phyloP scores from a whole-genome alignment of 2,113 vertebrate genomes.

The Nesoenas mayeri region DNA sequence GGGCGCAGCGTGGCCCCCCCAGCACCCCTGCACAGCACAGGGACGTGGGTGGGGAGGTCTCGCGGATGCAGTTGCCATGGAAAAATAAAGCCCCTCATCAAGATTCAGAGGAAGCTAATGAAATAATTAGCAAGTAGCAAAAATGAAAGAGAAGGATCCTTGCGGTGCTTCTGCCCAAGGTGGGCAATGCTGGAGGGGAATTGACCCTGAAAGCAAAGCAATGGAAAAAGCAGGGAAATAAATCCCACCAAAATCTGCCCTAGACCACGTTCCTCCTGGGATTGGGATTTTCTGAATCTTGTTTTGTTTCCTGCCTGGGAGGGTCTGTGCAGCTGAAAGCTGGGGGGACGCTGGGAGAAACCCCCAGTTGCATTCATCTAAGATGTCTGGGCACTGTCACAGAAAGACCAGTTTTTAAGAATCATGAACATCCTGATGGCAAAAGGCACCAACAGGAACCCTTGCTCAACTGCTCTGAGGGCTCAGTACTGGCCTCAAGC shows the following conservation, averaged over 20 bases:
- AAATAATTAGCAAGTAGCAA: background rate
- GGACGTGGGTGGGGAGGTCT: background rate
- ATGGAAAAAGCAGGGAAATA: background rate
- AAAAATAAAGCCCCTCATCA: background rate
- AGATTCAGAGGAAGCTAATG: background rate
- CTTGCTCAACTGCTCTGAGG: background rate
- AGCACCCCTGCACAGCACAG: background rate
- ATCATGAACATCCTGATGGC: accelerated
- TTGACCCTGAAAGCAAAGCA: background rate
- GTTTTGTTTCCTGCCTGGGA: background rate
- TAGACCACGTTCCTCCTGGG: background rate
- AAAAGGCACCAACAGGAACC: background rate
- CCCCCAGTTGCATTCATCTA: background rate
- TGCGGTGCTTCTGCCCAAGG: background rate
- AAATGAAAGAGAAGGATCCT: background rate
- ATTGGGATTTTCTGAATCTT: background rate
- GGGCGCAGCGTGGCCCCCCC: background rate
- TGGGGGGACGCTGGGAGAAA: too few species aligned
- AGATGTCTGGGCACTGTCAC: background rate
- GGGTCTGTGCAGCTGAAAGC: background rate
- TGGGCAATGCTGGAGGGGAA: background rate
- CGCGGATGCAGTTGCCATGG: background rate
- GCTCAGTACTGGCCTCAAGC: background rate
- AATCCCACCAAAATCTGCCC: background rate
- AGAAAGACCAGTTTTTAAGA: background rate